Evolutionary conservation across 2,888 invertebrate species (phyloP), one percentile per base, ranked within the genome.

Genomic region (Oscheius onirici): DNA sequence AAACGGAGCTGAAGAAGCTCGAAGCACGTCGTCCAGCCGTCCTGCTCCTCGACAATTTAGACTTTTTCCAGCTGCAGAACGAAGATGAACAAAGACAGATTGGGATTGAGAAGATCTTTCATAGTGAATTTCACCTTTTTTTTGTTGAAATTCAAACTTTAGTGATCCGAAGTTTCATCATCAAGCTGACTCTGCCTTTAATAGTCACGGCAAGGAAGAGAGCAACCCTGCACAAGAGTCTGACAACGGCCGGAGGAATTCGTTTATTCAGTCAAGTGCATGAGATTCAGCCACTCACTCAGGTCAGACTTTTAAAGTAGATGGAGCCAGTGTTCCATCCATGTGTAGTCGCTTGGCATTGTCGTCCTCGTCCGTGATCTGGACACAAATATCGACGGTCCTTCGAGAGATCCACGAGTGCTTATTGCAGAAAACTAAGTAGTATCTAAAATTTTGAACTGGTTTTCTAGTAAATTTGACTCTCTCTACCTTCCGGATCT

Each of bases 371-470:
- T 84, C 76, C 20, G 46, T 72, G n/a, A 84, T 40, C 61, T 83
- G 79, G 13, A 83, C 73, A 41, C 73, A 74, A 51, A 79, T 71
- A 24, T 84, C 80, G 1, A 83, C 76, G n/a, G 73, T 75, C 26
- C 75, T 44, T 17, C 70, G 20, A 0, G 73, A 60, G 1, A 87
- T 46, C 86, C 86, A 87, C 11, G 83, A 78, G 61, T 85, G 84
- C 26, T 82, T 81, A 74, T 87, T 87, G 73, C 85, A 80, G 66
- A 87, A 86, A 6, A 84, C 77, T 44, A 83, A 54, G 57, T 78
- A 77, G 65, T 84, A 82, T 52, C 82, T 78, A 66, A 52, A 80
- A 55, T 11, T 34, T n/a, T n/a, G n/a, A n/a, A n/a, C n/a, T n/a
- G 34, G 34, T 34, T 6, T 34, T 34, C 34, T 8, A 34, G 3